These are phyloP conservation scores for Chrysolina oricalcia DNA, from an alignment of 2,888 invertebrate genomes.

Conservation along the genomic window DNA sequence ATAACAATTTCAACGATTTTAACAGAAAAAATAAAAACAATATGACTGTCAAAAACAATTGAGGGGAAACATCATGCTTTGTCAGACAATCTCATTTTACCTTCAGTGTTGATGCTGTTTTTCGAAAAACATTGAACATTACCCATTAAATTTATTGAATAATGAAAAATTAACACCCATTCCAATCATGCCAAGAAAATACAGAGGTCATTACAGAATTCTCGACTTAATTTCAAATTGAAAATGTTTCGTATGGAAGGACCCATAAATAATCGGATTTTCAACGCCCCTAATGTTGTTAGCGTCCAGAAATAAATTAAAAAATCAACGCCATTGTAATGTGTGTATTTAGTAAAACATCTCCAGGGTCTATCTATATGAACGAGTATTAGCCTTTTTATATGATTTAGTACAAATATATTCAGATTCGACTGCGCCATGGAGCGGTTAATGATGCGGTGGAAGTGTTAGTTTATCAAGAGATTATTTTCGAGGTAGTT, in stretches of 20 bases:
- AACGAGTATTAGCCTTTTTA: neutral
- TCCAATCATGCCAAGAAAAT: neutral
- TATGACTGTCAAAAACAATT: no score
- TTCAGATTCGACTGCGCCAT: neutral
- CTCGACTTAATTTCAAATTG: slow-evolving; percentile 6
- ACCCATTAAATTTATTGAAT: neutral
- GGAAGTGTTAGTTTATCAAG: neutral
- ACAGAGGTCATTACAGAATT: neutral
- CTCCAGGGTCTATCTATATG: slow-evolving; percentile 4
- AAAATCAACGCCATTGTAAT: slow-evolving; percentile 31
- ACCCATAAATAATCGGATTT: slow-evolving; percentile 11
- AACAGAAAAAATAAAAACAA: no score
- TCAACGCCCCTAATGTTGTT: slow-evolving; percentile 24
- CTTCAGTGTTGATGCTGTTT: neutral
- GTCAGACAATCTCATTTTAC: no score
- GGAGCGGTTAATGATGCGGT: neutral
- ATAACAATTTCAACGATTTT: no score
- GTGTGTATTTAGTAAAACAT: slow-evolving; percentile 23
- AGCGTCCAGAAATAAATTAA: slow-evolving; percentile 23
- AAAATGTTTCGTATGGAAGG: neutral
- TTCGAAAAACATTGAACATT: neutral
- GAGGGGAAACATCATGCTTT: no score
- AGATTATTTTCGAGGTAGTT: no score
- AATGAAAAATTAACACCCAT: neutral
- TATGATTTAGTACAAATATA: neutral